Evolutionary conservation across 92 coral and sea anemone genomes (phyloP), one percentile per base, ranked within the genome.

Genomic region (Parazoanthus atlanticus): DNA sequence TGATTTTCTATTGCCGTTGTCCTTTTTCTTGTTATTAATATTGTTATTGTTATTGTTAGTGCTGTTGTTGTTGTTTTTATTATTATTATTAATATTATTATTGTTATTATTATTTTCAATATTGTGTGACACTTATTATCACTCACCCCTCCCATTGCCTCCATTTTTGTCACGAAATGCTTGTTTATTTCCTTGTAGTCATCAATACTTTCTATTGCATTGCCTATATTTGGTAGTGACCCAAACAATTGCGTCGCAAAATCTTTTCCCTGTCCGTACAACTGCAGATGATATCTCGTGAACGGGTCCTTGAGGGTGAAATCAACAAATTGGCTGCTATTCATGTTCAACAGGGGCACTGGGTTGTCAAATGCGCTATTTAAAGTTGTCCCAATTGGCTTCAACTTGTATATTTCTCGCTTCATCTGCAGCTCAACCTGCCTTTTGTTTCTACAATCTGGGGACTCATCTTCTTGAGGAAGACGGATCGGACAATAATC

Each of bases 101-200:
- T 8, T 41, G 3, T 41, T 43, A 43, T 43, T 43, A 6, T 43
- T 43, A 43, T 6, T 6, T 2, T 6, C 9, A 43, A 5, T 43
- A 43, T 43, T 43, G 38, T 8, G 47, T 43, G 47, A 43, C 47
- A 43, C 9, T 43, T 43, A 43, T 8, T 61, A 34, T 19, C 29
- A 54, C 85, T 80, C 8, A 80, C 85, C 85, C 85, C 85, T 32
- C 85, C 85, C 74, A 80, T 58, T 17, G 52, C 72, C 15, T 80
- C 85, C 3, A 80, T 13, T 21, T 61, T 34, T 8, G 66, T 2
- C 46, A 65, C 28, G 26, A 80, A 80, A 64, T 56, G 71, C 13
- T 61, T 61, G 19, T 65, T 80, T 29, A 80, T 80, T 56, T 33
- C 8, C 71, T 61, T 36, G 47, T 80, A 80, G 85, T 80, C 85